A percentile compares a stretch with the other conserved stretches of the same genome.
Evolutionary conservation across 1,140 invertebrate species (phyloP).

Genomic region (Drosophila teissieri): DNA sequence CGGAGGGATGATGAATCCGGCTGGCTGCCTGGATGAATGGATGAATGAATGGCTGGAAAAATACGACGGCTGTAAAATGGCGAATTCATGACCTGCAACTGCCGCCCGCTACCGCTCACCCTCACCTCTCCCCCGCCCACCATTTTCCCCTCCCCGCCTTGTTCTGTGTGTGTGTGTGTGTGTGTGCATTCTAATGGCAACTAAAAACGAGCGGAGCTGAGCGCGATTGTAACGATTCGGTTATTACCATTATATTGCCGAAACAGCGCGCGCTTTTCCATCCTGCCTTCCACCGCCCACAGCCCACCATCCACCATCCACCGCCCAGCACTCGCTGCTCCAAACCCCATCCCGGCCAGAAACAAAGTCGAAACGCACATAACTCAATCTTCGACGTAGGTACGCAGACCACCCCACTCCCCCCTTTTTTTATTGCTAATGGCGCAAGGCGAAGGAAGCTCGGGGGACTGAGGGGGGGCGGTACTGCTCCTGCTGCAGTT

Average conservation of each 20-base stretch:
- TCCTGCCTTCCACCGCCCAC: too few relatives aligned
- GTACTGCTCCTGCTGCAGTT: constrained; percentile 58
- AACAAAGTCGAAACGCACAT: constrained; percentile 84
- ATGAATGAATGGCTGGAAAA: constrained; percentile 55
- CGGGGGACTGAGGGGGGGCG: not conserved
- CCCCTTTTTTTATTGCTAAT: constrained; percentile 75
- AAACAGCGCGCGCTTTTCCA: constrained; percentile 66
- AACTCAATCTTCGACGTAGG: constrained; percentile 83
- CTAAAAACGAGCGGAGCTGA: constrained; percentile 68
- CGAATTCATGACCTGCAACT: constrained; percentile 84
- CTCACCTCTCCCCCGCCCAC: too few relatives aligned
- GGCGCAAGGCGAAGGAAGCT: constrained; percentile 46
- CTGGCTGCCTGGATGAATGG: constrained; percentile 10
- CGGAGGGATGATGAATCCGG: constrained; percentile 15
- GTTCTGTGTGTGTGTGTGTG: not conserved
- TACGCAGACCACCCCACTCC: constrained; percentile 2
- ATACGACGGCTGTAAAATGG: constrained; percentile 84
- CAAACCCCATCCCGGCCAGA: constrained; percentile 6
- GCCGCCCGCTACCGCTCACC: constrained; percentile 22
- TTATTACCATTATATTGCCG: constrained; percentile 84
- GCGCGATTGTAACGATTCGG: constrained; percentile 82
- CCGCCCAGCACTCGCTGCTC: not conserved
- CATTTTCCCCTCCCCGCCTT: too few relatives aligned
- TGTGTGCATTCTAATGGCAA: constrained; percentile 79
- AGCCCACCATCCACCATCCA: not conserved